Evolutionary conservation across 2,888 invertebrate species (phyloP).

Genomic region (Mythimna loreyi): DNA sequence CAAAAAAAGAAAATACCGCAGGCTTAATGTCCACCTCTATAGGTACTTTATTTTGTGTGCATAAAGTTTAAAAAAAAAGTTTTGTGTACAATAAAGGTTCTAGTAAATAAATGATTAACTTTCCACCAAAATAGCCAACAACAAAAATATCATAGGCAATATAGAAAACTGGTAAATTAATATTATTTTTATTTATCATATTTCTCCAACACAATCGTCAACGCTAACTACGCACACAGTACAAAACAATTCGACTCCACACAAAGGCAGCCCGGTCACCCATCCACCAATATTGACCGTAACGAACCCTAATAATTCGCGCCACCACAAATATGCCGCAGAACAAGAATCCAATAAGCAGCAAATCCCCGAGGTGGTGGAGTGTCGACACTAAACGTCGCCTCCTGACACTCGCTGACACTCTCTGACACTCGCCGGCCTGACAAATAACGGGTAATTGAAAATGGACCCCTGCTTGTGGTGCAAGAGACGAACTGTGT

Average conservation of each 20-base stretch:
- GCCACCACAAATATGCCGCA: constrained; percentile 53
- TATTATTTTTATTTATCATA: too few relatives aligned
- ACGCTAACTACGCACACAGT: neutral
- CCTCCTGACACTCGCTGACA: constrained; percentile 32
- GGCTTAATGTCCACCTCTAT: too few relatives aligned
- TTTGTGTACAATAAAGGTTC: too few relatives aligned
- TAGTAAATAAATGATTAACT: too few relatives aligned
- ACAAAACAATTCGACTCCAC: neutral
- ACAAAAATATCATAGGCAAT: too few relatives aligned
- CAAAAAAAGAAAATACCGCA: too few relatives aligned
- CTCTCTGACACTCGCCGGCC: constrained; percentile 65
- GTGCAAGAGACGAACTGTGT: constrained; percentile 43
- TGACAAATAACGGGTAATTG: constrained; percentile 86
- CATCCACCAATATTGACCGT: constrained; percentile 52
- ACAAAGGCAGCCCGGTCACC: constrained; percentile 31
- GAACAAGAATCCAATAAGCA: constrained; percentile 63
- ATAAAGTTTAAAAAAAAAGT: too few relatives aligned
- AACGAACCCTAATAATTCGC: constrained; percentile 42
- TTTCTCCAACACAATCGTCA: neutral
- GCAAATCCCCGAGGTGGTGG: constrained; percentile 55
- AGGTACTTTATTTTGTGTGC: too few relatives aligned
- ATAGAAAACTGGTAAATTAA: too few relatives aligned
- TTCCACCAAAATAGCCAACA: neutral
- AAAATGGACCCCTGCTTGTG: constrained; percentile 71
- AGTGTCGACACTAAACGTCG: constrained; percentile 74